Evolutionary conservation across 2,113 vertebrate genomes (phyloP).

Genomic region (Plecturocebus donacophilus): DNA sequence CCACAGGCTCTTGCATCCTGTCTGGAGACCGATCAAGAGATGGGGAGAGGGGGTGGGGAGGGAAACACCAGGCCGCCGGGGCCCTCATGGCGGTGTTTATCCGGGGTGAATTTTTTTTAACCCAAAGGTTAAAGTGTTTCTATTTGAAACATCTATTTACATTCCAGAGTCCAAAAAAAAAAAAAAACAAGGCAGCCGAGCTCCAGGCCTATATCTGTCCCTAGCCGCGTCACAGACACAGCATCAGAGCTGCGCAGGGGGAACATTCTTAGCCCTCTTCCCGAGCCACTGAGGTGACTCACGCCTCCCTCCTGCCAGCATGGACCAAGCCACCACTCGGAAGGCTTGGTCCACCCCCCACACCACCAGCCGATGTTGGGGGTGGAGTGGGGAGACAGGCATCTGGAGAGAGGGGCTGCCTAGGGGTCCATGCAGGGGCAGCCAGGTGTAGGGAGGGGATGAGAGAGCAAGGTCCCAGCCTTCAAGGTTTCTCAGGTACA

Average conservation of each 20-base stretch:
- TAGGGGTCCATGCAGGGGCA: background rate
- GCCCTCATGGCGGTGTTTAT: slow-evolving; percentile 68
- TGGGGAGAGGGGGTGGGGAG: background rate
- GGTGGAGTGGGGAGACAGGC: background rate
- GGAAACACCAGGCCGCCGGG: slow-evolving; percentile 36
- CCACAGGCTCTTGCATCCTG: slow-evolving; percentile 15
- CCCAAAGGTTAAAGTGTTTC: slow-evolving; percentile 81
- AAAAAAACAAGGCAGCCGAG: slow-evolving; percentile 59
- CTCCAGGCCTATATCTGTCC: slow-evolving; percentile 80
- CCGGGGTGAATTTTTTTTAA: slow-evolving; percentile 76
- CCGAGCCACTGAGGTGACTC: slow-evolving; percentile 69
- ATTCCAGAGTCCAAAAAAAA: slow-evolving; percentile 79
- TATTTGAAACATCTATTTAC: slow-evolving; percentile 83
- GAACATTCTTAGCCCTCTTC: slow-evolving; percentile 78
- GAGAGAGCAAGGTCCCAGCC: background rate
- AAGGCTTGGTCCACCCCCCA: background rate
- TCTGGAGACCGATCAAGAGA: slow-evolving; percentile 36
- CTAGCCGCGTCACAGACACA: slow-evolving; percentile 74
- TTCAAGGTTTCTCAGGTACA: background rate
- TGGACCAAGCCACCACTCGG: slow-evolving; percentile 21
- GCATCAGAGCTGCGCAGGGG: slow-evolving; percentile 69
- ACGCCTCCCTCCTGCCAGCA: slow-evolving; percentile 65
- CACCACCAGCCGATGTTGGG: background rate
- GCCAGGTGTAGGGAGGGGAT: background rate
- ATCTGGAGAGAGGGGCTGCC: background rate